These are phyloP conservation scores for Pseudorectes ferrugineus DNA, from an alignment of 2,113 vertebrate genomes.

Conservation along the genomic window DNA sequence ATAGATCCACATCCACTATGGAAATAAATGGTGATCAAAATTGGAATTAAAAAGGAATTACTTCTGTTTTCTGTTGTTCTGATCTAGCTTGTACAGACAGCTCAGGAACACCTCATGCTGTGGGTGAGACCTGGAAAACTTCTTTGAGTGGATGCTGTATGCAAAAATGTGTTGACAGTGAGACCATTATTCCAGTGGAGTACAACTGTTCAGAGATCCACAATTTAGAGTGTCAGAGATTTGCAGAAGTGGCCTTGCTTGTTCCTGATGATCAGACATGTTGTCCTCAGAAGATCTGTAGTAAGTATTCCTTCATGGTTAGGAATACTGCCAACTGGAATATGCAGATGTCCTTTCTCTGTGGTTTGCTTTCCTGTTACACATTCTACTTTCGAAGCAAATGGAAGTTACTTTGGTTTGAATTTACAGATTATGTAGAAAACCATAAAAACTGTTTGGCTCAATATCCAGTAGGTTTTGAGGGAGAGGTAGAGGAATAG, in stretches of 20 bases:
- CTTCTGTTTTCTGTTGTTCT: neutral
- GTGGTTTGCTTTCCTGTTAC: neutral
- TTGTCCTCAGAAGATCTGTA: conserved; percentile 86
- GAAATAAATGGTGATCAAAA: neutral
- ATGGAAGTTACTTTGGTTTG: neutral
- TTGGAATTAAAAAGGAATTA: neutral
- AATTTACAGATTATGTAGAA: neutral
- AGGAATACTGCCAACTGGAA: neutral
- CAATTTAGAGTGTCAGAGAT: conserved; percentile 72
- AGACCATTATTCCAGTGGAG: conserved; percentile 81
- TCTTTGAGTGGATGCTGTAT: conserved; percentile 86
- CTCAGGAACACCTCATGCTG: conserved; percentile 77
- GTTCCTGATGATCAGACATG: conserved; percentile 82
- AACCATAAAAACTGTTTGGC: neutral
- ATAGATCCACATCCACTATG: neutral
- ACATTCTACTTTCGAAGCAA: neutral
- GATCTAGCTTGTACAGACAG: conserved; percentile 90
- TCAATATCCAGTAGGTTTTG: neutral
- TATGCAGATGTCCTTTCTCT: neutral
- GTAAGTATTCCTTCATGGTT: conserved; percentile 70
- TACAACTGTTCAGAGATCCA: conserved; percentile 75
- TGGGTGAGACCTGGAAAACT: conserved; percentile 90
- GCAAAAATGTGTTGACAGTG: conserved; percentile 85
- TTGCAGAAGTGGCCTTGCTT: conserved; percentile 83
- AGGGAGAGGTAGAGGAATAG: neutral